Base-by-base conservation (phyloP, 2,113 vertebrate species). In the Bufo bufo region DNA sequence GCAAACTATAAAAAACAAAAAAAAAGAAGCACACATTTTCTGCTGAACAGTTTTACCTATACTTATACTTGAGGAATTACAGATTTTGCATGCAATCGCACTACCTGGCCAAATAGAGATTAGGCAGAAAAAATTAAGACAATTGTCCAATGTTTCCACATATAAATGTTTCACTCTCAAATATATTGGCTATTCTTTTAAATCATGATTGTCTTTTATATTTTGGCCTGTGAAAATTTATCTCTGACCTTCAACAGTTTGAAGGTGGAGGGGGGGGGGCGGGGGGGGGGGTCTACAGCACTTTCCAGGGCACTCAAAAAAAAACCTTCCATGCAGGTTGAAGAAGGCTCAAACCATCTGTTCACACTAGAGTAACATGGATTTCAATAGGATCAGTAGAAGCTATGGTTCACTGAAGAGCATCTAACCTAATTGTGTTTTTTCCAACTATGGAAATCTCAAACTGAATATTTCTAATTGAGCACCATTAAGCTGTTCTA, bases 11-110 rank as follows among this genome's bases (percentile, higher is more conserved):
- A 0, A 0, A 77, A 77, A 77, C 6, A 0, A 74, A 58, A 58
- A 43, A 16, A 83, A 50, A 0, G 0, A 0, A 0, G 0, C 0
- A 1, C 59, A 80, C 87, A 88, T 0, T 58, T 17, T 14, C 72
- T 85, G 54, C 63, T 88, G 75, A 72, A 63, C n/a, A n/a, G 47
- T 56, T 66, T 74, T 52, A 80, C 82, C 77, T 77, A 65, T 33
- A 33, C 33, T 33, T 33, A 10, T 23, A 66, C 65, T 86, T 71
- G 33, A 45, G 33, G 49, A 0, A 0, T n/a, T n/a, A n/a, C n/a
- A 20, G 5, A 47, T 63, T 86, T 14, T 0, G 1, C 52, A 79
- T 86, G 78, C 78, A 86, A 85, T 0, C 7, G 58, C 72, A 52
- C 85, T 17, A 16, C 72, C 45, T 12, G 56, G 84, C 72, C 72